Evolutionary conservation across 2,113 vertebrate species (phyloP), one percentile per base, ranked within the genome.

Genomic region (Nanorana parkeri): DNA sequence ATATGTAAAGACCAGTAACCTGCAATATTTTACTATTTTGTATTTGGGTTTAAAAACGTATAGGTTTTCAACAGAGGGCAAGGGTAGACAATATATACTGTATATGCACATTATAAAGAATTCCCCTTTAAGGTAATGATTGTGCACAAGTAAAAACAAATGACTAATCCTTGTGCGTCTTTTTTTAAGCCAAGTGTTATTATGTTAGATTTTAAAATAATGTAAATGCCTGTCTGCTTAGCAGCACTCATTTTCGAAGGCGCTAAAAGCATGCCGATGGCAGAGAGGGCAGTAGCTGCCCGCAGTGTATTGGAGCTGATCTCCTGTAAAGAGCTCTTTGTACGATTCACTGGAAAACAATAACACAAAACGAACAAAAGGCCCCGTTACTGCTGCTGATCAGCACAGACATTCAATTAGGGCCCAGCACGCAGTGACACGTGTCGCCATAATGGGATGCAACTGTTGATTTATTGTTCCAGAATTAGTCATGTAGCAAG

Each of bases 371-470:
- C 2, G 29, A 28, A 81, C 80, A 81, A 81, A 74, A 26, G 68
- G 26, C 32, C 23, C 36, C 8, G 41, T 66, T 65, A 66, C 72
- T 81, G 80, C 58, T 28, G 68, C 69, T 24, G 28, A 81, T 74
- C 55, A 66, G 61, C 69, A 28, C 28, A 67, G 79, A 81, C 28
- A 65, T 32, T 56, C 47, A 66, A 63, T 41, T n/a, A 26, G 24
- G 47, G 26, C 20, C 24, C 60, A 55, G 28, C 77, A 68, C 19
- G 52, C 77, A 68, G 52, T 79, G 80, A 66, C 80, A 81, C 80
- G 80, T n/a, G 80, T 74, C 69, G 28, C 51, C 69, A 65, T 66
- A 81, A 81, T 75, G 60, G 24, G 61, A 75, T 36, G 47, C 63
- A 66, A 36, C 32, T 36, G 29, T 51, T 81, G 20, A 56, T 24